These are phyloP conservation scores for Peromyscus eremicus DNA, from an alignment of 2,797 vertebrate species.

Conservation along the genomic window DNA sequence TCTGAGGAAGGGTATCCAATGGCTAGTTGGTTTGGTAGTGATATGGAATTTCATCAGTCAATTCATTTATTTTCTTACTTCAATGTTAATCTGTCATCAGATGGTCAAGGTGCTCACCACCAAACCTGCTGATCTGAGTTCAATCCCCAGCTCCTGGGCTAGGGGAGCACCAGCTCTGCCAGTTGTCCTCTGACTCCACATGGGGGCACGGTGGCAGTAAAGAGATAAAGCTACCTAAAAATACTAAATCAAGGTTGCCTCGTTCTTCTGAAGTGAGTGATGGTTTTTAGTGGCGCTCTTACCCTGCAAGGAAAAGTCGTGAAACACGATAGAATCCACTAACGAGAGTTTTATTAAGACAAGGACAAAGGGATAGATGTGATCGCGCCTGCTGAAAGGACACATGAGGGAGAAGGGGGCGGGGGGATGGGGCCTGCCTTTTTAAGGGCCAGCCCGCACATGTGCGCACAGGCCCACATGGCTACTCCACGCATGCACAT, in stretches of 20 bases:
- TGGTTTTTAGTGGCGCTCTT: too few species aligned
- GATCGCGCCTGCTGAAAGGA: too few species aligned
- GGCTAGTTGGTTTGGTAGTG: background rate
- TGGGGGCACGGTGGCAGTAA: too few species aligned
- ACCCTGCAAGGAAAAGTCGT: too few species aligned
- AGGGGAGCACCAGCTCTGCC: background rate
- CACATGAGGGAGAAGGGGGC: too few species aligned
- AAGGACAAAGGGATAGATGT: too few species aligned
- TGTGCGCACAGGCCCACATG: too few species aligned
- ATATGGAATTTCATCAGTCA: constrained; percentile 51
- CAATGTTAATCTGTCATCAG: constrained; percentile 40
- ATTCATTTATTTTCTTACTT: constrained; percentile 51
- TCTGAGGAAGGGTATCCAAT: background rate
- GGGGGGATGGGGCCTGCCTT: too few species aligned
- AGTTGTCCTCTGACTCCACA: background rate
- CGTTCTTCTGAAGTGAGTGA: constrained; percentile 34
- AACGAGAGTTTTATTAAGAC: too few species aligned
- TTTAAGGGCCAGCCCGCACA: too few species aligned
- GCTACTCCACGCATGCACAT: too few species aligned
- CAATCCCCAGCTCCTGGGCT: background rate
- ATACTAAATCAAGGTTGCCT: constrained; percentile 22
- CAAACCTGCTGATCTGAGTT: background rate
- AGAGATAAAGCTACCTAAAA: background rate
- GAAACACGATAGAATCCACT: too few species aligned
- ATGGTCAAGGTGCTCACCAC: background rate